Base-by-base conservation (phyloP, 2,113 vertebrate genomes). In the Bubo scandiacus region DNA sequence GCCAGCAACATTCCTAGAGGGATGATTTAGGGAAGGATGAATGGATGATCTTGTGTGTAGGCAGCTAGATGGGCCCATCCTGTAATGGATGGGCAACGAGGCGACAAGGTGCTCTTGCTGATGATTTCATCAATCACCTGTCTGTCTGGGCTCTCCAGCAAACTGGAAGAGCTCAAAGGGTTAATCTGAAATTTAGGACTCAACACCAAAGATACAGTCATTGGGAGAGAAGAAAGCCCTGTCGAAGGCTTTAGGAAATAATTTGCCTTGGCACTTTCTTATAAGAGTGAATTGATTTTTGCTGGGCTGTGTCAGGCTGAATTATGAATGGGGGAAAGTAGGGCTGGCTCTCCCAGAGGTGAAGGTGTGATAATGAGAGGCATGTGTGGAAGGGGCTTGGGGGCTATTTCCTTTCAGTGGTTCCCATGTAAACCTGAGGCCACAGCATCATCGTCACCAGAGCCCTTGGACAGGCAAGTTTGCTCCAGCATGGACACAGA, bases 231-330 rank as follows among this genome's bases (percentile, higher is more conserved):
- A 92, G 93, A 86, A 86, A 96, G 81, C 78, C 54, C 52, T 8
- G 34, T 86, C 1, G 1, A 94, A 96, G 72, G 68, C 96, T 94
- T 95, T 84, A 74, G 90, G 92, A 96, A 96, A 95, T 97, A 97
- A 97, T 97, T 97, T 97, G 94, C 89, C 80, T 89, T 97, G 97
- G 95, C 97, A 97, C 81, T 94, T 95, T 94, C 96, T 94, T 98
- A 96, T 92, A 96, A 92, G 94, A 94, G 92, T 65, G 91, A 97
- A 97, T 97, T 97, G 97, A 97, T 97, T 98, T 97, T 96, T 97
- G 88, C 96, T 96, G 96, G 88, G 92, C 84, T 88, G 38, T 93
- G 96, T 97, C 97, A 97, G 88, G 91, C 90, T 97, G 94, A 95
- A 95, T 97, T 97, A 95, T 92, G 96, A 95, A 81, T 63, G 90